Conservation (phyloP, 2,888 invertebrate species). For the Lithophane leautieri region DNA sequence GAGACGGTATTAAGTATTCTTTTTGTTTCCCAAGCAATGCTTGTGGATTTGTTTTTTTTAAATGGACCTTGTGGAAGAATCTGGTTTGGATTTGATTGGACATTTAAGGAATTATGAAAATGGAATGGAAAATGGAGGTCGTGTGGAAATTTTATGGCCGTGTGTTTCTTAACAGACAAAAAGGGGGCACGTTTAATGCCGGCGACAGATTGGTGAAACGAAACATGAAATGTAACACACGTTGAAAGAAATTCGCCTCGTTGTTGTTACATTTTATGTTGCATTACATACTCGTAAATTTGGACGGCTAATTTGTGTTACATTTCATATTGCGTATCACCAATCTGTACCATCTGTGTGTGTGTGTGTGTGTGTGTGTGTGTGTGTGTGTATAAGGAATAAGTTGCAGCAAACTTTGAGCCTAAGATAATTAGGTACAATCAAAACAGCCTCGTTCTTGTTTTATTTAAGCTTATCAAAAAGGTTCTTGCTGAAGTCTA, state of each 20-base stretch:
- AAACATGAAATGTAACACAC: too few relatives aligned
- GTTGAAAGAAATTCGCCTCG: too few relatives aligned
- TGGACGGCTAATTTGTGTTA: background rate
- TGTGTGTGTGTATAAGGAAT: background rate
- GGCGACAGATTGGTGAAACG: too few relatives aligned
- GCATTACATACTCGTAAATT: background rate
- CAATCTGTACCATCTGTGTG: too few relatives aligned
- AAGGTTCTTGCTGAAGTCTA: background rate
- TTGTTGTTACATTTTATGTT: background rate
- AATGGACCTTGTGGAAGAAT: constrained; percentile 1
- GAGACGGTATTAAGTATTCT: constrained; percentile 65
- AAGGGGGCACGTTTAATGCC: background rate
- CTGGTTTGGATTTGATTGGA: background rate
- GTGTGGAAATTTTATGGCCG: background rate
- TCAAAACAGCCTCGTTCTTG: background rate
- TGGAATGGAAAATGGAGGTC: background rate
- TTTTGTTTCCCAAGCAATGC: constrained; percentile 58
- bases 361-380: too few relatives aligned
- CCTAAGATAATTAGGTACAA: background rate
- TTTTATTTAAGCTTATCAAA: too few relatives aligned
- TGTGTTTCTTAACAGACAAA: background rate
- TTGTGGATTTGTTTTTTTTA: constrained; percentile 41
- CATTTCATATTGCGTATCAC: background rate
- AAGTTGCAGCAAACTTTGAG: background rate
- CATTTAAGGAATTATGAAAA: constrained; percentile 13